Percentiles rank a stretch among this genome's conserved stretches.
These are phyloP conservation scores for Parauchenoglanis punctatus DNA, from an alignment of 2,797 vertebrate genomes.

Conservation along the genomic window DNA sequence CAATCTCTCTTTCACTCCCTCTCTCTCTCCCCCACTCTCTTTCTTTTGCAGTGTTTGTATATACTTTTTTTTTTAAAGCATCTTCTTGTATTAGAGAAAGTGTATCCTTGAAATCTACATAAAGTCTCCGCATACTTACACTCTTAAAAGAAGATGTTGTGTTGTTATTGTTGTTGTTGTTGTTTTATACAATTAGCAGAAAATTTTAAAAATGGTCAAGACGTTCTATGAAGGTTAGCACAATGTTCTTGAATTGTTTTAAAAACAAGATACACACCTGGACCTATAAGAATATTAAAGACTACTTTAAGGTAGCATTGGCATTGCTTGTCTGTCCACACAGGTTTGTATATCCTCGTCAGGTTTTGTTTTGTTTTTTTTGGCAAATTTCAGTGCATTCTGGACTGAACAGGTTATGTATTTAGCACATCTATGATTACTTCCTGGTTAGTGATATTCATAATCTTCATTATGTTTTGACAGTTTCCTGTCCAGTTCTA, in stretches of 20 bases:
- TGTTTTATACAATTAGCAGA: background rate
- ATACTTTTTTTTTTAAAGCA: background rate
- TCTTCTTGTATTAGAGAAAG: background rate
- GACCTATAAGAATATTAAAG: background rate
- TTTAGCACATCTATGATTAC: background rate
- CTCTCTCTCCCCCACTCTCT: background rate
- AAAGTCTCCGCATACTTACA: too few species aligned
- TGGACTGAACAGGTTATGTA: background rate
- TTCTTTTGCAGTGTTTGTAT: background rate
- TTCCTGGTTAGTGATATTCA: background rate
- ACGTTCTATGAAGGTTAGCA: background rate
- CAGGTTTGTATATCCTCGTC: background rate
- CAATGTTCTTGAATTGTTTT: background rate
- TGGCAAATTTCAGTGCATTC: background rate
- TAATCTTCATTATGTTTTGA: background rate
- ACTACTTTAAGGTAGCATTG: background rate
- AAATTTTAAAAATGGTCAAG: background rate
- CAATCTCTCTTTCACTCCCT: slow-evolving; percentile 52
- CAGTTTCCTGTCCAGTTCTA: background rate
- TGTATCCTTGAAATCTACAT: background rate
- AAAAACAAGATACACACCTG: background rate
- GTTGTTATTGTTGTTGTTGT: background rate
- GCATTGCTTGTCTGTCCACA: background rate
- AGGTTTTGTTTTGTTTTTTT: too few species aligned
- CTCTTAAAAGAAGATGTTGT: background rate